These are phyloP conservation scores for Microtus agrestis DNA, from an alignment of 2,797 vertebrate genomes.

Conservation along the genomic window DNA sequence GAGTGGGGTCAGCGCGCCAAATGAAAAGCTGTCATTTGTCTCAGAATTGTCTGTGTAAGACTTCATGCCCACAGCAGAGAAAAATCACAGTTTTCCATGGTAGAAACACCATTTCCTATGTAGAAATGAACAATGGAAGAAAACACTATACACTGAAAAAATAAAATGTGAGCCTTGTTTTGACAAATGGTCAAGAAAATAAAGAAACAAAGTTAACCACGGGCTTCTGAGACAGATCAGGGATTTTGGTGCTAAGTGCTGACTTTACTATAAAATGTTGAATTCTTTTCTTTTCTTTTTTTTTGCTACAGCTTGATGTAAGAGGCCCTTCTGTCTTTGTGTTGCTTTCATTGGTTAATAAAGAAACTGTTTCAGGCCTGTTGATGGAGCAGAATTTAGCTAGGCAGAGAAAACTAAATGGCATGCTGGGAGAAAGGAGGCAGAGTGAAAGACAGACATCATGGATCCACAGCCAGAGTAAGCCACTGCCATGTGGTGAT, in stretches of 20 bases:
- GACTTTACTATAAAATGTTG: not conserved
- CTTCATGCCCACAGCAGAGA: constrained; percentile 50
- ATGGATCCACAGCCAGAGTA: no score
- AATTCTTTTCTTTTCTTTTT: constrained; percentile 39
- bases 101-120: not conserved
- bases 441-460: no score
- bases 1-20: constrained; percentile 4
- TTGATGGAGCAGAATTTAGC: no score
- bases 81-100: constrained; percentile 74
- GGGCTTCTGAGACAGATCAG: not conserved
- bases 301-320: not conserved
- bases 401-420: no score
- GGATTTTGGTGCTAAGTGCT: not conserved
- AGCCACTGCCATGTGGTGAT: no score
- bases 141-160: not conserved
- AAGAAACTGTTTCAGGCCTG: no score
- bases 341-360: no score
- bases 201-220: not conserved
- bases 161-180: not conserved
- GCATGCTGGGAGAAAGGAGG: no score
- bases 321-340: no score
- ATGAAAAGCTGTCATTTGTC: constrained; percentile 46
- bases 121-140: constrained; percentile 12
- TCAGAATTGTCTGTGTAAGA: constrained; percentile 70
- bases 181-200: not conserved